Evolutionary conservation across 2,113 vertebrate species (phyloP).

Genomic region (Crotophaga sulcirostris): DNA sequence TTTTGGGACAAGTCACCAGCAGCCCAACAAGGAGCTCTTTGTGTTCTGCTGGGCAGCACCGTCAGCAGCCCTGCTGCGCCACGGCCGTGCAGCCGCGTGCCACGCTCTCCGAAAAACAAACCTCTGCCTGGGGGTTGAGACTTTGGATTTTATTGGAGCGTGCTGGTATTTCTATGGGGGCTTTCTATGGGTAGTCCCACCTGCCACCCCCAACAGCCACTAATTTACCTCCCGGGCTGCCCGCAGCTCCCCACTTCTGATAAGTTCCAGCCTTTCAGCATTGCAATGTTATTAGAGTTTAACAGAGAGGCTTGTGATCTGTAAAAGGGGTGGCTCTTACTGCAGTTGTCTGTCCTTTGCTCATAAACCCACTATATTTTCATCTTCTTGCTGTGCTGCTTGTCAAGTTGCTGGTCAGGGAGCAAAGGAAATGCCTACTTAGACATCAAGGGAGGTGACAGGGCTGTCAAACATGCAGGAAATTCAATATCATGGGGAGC

Average conservation of each 20-base stretch:
- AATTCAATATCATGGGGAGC: background rate
- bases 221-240: fast-evolving
- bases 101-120: background rate
- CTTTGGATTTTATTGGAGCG: background rate
- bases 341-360: background rate
- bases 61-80: background rate
- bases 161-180: background rate
- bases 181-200: background rate
- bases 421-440: background rate
- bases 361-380: background rate
- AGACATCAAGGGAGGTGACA: background rate
- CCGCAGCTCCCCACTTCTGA: background rate
- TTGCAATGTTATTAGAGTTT: background rate
- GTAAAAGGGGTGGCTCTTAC: background rate
- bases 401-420: background rate
- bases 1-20: background rate
- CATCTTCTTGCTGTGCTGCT: background rate
- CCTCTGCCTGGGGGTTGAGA: fast-evolving
- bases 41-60: background rate
- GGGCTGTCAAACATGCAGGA: background rate
- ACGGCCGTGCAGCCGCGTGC: fast-evolving
- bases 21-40: conserved; percentile 27
- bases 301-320: fast-evolving
- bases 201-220: background rate
- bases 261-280: background rate